Evolutionary conservation across 2,888 invertebrate genomes (phyloP), one percentile per base, ranked within the genome.

Genomic region (Glyphotaelius pellucidus): DNA sequence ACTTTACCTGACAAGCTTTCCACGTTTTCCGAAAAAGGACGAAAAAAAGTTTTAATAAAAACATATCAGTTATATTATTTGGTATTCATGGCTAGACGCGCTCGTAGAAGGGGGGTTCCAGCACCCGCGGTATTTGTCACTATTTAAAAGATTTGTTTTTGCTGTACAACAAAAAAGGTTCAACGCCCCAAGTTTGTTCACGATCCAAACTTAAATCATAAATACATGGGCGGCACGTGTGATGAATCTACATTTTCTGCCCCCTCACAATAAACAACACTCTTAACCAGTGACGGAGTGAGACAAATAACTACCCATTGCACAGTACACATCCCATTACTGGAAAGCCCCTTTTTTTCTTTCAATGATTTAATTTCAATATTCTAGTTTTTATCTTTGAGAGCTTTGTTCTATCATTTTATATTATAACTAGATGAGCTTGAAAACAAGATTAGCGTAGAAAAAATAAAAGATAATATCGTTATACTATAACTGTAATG

Each of bases 201-300:
- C 86, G 81, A 81, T 42, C 91, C 89, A 90, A 91, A 91, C 91
- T 91, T 91, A 90, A 91, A 89, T 90, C 91, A 91, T 91, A 91
- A 91, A 91, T 91, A 91, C 89, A 85, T 89, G 88, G 89, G 67
- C 88, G 90, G 85, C 85, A 89, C 91, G 85, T 85, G 91, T 90
- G 91, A 91, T 91, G 91, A 91, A 91, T 91, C 89, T 89, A 89
- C 90, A 90, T 90, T 90, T 84, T 42, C 81, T 52, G 32, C 84
- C 67, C 83, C 15, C 35, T 67, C 38, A 67, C 90, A 52, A 90
- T 83, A 90, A 90, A 90, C 84, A 90, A 67, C 90, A 67, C 84
- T 84, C 81, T 42, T 90, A 31, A 89, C 25, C 88, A 89, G 88
- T 89, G 88, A 80, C 88, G 88, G 88, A 32, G 87, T 52, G 88